Conservation (phyloP, 1,140 invertebrate species). For the Babylonia areolata region DNA sequence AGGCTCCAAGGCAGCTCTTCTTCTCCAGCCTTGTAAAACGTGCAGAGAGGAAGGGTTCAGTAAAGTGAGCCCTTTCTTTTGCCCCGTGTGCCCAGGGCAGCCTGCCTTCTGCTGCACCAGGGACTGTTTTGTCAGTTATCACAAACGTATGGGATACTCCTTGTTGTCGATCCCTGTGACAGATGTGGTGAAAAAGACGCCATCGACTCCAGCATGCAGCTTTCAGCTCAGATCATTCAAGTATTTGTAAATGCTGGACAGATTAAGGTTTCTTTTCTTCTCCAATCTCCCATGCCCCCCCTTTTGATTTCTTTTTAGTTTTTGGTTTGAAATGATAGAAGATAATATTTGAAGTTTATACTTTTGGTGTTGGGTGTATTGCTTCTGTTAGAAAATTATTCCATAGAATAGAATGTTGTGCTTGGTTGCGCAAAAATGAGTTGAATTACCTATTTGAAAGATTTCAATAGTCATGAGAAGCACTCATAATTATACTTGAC, state of each 20-base stretch:
- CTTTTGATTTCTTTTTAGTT: too few species aligned
- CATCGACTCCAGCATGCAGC: neutral
- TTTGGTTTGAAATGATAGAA: too few species aligned
- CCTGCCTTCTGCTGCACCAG: slow-evolving; percentile 19
- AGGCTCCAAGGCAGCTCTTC: neutral
- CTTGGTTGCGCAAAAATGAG: too few species aligned
- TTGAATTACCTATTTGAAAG: too few species aligned
- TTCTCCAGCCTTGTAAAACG: neutral
- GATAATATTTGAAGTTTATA: too few species aligned
- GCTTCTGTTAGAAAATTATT: too few species aligned
- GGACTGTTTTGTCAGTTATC: slow-evolving; percentile 19
- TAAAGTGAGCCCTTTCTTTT: slow-evolving; percentile 19
- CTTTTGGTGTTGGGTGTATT: too few species aligned
- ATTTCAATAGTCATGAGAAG: too few species aligned
- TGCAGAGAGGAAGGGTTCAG: slow-evolving; percentile 22
- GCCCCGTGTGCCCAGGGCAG: slow-evolving; percentile 12
- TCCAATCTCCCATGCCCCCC: neutral
- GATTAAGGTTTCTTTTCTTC: neutral
- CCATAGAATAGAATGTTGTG: too few species aligned
- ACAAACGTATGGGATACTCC: neutral
- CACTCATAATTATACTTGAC: too few species aligned
- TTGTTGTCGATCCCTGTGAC: neutral
- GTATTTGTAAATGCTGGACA: neutral
- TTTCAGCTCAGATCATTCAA: neutral
- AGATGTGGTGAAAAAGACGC: neutral